Evolutionary conservation across 2,888 invertebrate genomes (phyloP).

Genomic region (Julus scanicus): DNA sequence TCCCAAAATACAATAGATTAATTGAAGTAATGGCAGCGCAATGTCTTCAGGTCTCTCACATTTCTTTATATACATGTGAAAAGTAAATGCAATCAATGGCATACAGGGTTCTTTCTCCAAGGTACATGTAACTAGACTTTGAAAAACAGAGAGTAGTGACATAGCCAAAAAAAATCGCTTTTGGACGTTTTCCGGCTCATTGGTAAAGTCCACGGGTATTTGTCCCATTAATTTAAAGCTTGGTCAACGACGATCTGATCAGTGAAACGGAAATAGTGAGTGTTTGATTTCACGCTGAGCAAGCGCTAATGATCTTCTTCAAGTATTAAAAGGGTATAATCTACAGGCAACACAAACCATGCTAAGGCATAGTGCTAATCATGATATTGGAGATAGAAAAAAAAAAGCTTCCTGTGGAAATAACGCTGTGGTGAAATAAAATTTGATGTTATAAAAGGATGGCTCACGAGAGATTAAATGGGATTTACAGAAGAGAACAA

Average conservation of each 20-base stretch:
- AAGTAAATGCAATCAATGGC: conserved; percentile 6
- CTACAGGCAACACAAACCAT: background rate
- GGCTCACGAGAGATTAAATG: background rate
- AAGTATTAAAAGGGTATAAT: conserved; percentile 38
- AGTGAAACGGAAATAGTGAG: conserved; percentile 40
- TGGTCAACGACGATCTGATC: conserved; percentile 45
- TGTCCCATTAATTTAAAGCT: conserved; percentile 47
- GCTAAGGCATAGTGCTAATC: background rate
- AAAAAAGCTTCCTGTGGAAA: background rate
- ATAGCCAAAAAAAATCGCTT: background rate
- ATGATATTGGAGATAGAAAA: background rate
- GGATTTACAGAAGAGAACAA: background rate
- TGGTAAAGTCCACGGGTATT: conserved; percentile 11
- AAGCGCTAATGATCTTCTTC: conserved; percentile 31
- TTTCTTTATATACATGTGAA: background rate
- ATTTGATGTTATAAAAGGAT: background rate
- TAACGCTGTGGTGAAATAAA: background rate
- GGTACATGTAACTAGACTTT: background rate
- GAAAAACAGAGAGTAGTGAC: background rate
- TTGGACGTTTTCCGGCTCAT: conserved; percentile 34
- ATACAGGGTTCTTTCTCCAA: background rate
- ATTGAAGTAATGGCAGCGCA: background rate
- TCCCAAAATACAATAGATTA: background rate
- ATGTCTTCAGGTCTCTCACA: background rate
- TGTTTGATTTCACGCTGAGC: conserved; percentile 43